Conservation (phyloP, 92 coral and sea anemone species). For the Parazoanthus swiftii region DNA sequence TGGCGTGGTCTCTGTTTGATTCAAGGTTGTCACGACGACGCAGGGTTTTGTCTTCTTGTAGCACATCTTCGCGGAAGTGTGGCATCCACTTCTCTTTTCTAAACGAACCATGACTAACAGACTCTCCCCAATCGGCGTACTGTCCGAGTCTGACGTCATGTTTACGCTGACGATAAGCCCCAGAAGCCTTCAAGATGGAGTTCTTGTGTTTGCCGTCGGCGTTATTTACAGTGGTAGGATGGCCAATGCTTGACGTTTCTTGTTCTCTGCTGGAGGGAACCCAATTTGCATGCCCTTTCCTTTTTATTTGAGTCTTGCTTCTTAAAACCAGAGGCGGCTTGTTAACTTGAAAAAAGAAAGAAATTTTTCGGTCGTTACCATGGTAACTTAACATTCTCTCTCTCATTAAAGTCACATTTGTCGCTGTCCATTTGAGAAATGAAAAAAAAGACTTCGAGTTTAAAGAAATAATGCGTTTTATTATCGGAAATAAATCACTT, state of each 20-base stretch:
- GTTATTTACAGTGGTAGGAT: neutral
- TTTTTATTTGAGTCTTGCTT: neutral
- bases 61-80: neutral
- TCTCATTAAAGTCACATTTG: neutral
- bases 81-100: neutral
- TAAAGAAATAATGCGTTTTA: neutral
- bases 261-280: neutral
- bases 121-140: neutral
- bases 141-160: neutral
- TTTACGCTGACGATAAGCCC: neutral
- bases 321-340: neutral
- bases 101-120: neutral
- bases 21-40: neutral
- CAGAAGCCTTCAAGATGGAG: neutral
- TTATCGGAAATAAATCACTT: too few relatives aligned
- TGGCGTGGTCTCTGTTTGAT: neutral
- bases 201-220: neutral
- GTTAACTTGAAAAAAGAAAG: neutral
- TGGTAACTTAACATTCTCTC: neutral
- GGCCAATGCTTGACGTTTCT: neutral
- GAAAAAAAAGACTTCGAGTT: neutral
- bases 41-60: neutral
- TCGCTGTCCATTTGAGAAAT: neutral
- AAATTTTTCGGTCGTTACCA: neutral
- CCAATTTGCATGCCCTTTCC: neutral